Conservation (phyloP, 2,888 invertebrate genomes). For the Ametastegia equiseti region DNA sequence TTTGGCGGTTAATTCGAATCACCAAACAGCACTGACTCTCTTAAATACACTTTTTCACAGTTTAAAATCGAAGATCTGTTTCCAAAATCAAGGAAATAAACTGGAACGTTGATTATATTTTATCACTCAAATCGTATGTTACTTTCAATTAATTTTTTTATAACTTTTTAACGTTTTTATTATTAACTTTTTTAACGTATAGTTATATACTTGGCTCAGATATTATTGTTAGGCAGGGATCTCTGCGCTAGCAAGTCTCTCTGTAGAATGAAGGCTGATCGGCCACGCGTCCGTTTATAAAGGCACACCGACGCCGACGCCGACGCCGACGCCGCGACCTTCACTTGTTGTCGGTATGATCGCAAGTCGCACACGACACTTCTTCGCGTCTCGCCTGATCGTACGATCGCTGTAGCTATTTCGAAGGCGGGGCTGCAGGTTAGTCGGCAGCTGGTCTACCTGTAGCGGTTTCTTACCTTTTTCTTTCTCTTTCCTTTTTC, state of each 20-base stretch:
- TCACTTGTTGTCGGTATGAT: background rate
- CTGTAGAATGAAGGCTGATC: conserved; percentile 26
- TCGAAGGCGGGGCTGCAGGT: conserved; percentile 23
- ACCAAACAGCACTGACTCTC: conserved; percentile 9
- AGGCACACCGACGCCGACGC: conserved; percentile 3
- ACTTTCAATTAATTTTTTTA: background rate
- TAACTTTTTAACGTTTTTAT: background rate
- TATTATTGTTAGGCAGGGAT: background rate
- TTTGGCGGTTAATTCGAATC: background rate
- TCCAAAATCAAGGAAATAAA: no score
- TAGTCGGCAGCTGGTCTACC: background rate
- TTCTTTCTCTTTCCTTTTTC: background rate
- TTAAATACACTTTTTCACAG: background rate
- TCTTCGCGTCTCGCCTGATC: background rate
- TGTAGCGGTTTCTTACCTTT: background rate
- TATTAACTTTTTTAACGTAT: no score
- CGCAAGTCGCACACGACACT: conserved; percentile 2
- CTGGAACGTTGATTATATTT: no score
- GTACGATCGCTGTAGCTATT: no score
- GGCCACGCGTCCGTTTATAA: conserved; percentile 34
- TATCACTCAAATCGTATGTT: no score
- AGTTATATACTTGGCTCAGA: no score
- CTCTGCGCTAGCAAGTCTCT: conserved; percentile 8
- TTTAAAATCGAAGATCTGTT: no score
- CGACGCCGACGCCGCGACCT: no score